Evolutionary conservation across 2,113 vertebrate genomes (phyloP).

Genomic region (Boulengeromyrus knoepffleri): DNA sequence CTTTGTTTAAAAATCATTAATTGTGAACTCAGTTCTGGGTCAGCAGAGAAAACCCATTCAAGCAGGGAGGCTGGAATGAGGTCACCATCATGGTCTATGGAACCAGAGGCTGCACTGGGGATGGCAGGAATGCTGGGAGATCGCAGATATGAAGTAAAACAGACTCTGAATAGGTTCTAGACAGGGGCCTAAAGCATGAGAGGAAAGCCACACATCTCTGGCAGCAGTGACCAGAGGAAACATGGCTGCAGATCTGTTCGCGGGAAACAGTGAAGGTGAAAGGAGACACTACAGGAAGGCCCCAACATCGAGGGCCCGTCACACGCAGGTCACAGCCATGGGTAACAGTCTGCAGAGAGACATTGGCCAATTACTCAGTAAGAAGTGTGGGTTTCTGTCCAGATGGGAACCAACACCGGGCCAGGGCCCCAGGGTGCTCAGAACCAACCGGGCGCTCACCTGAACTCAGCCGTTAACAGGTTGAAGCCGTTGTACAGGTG

Average conservation of each 20-base stretch:
- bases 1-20: neutral
- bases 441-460: slow-evolving; percentile 61
- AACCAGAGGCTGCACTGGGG: neutral
- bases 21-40: neutral
- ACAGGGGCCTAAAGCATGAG: neutral
- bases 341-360: neutral
- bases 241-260: neutral
- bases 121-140: neutral
- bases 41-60: neutral
- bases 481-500: slow-evolving; percentile 96
- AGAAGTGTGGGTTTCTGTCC: neutral
- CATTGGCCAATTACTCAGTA: neutral
- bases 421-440: neutral
- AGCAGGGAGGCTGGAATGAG: neutral
- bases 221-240: neutral
- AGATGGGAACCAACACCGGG: neutral
- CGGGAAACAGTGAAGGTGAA: neutral
- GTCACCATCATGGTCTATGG: neutral
- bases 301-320: neutral
- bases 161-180: neutral
- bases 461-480: slow-evolving; percentile 88
- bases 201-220: neutral
- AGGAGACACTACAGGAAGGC: neutral
- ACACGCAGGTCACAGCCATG: neutral
- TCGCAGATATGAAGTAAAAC: neutral